Percentiles rank a stretch among this genome's conserved stretches.
These are phyloP conservation scores for Phataginus tetradactyla DNA, from an alignment of 2,797 vertebrate species.

Conservation along the genomic window DNA sequence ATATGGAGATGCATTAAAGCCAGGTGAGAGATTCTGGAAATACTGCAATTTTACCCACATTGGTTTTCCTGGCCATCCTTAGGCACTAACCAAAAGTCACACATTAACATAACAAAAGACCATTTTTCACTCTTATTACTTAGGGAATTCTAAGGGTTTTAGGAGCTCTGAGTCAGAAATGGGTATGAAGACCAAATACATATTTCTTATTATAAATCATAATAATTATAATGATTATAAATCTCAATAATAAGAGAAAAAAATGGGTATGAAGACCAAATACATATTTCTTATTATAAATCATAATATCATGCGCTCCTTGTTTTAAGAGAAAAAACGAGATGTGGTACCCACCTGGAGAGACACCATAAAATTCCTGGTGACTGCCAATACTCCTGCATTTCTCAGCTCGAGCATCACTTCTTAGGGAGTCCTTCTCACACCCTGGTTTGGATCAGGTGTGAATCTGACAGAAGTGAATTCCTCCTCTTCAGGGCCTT, in stretches of 20 bases:
- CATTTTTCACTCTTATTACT: background rate
- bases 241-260: no score
- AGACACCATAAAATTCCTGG: background rate
- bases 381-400: background rate
- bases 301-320: background rate
- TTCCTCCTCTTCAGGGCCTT: background rate
- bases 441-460: accelerated
- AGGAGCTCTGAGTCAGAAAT: background rate
- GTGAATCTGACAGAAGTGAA: background rate
- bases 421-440: background rate
- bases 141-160: background rate
- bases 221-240: no score
- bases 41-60: no score
- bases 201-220: background rate
- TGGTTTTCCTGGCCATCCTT: background rate
- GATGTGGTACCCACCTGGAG: no score
- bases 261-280: background rate
- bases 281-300: background rate
- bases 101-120: background rate
- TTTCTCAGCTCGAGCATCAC: background rate
- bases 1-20: no score
- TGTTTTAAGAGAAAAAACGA: background rate
- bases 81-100: background rate
- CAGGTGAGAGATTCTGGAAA: no score
- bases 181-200: background rate